Conservation (phyloP, 2,888 invertebrate genomes). For the Lumbricus terrestris region DNA sequence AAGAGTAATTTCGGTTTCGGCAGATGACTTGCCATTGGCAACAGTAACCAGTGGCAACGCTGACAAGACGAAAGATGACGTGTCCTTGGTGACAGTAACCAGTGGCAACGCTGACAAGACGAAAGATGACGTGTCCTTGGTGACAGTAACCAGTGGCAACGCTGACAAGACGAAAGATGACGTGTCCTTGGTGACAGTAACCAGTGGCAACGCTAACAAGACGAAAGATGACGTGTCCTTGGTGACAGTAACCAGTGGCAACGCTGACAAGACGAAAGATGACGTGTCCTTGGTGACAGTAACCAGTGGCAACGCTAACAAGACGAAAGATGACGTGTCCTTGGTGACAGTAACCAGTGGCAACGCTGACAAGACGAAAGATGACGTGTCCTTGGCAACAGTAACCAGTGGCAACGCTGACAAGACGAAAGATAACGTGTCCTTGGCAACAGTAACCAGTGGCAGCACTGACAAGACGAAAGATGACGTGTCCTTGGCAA, state of each 20-base stretch:
- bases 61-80: not conserved
- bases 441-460: not conserved
- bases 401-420: not conserved
- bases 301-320: not conserved
- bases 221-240: not conserved
- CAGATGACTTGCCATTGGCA: not conserved
- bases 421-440: not conserved
- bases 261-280: not conserved
- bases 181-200: not conserved
- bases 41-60: not conserved
- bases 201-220: not conserved
- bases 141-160: not conserved
- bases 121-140: not conserved
- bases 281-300: not conserved
- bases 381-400: not conserved
- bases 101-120: not conserved
- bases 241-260: not conserved
- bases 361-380: not conserved
- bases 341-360: not conserved
- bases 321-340: not conserved
- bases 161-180: not conserved
- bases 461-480: not conserved
- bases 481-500: not conserved
- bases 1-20: not conserved
- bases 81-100: constrained; percentile 3